Evolutionary conservation across 2,797 vertebrate genomes (phyloP).

Genomic region (Sciaenops ocellatus): DNA sequence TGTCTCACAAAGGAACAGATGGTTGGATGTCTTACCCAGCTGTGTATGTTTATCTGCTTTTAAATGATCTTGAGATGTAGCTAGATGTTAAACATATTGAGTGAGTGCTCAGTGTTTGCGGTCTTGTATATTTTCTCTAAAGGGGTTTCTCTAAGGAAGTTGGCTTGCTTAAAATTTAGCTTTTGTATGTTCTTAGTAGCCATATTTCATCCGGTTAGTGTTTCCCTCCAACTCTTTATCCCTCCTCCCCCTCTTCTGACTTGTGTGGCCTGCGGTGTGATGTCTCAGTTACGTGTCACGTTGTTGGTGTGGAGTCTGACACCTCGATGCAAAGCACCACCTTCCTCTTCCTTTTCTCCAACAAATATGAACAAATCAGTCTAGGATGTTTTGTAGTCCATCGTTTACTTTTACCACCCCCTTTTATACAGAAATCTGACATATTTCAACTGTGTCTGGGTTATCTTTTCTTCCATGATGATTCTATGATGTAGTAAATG

Average conservation of each 20-base stretch:
- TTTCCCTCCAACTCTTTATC: slow-evolving; percentile 43
- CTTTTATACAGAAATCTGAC: neutral
- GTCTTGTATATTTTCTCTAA: neutral
- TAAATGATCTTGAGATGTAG: neutral
- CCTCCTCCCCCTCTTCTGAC: slow-evolving; percentile 29
- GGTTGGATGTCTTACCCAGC: neutral
- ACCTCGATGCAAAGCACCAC: slow-evolving; percentile 57
- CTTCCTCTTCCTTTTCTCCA: slow-evolving; percentile 46
- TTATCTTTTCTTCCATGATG: neutral
- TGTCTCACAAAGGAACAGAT: neutral
- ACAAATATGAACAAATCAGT: slow-evolving; percentile 39
- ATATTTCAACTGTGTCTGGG: neutral
- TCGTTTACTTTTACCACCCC: neutral
- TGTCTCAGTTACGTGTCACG: slow-evolving; percentile 69
- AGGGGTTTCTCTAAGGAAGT: neutral
- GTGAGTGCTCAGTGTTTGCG: neutral
- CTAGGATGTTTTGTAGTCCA: neutral
- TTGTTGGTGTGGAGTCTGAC: slow-evolving; percentile 58
- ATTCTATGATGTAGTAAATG: neutral
- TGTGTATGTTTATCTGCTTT: neutral
- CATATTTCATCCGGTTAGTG: neutral
- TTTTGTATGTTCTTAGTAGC: neutral
- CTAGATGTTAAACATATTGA: neutral
- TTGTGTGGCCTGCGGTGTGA: slow-evolving; percentile 56
- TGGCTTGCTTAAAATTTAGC: neutral